phyloP scores from a whole-genome alignment of 2,797 vertebrate species.

The Enteromius afrohamiltoni region DNA sequence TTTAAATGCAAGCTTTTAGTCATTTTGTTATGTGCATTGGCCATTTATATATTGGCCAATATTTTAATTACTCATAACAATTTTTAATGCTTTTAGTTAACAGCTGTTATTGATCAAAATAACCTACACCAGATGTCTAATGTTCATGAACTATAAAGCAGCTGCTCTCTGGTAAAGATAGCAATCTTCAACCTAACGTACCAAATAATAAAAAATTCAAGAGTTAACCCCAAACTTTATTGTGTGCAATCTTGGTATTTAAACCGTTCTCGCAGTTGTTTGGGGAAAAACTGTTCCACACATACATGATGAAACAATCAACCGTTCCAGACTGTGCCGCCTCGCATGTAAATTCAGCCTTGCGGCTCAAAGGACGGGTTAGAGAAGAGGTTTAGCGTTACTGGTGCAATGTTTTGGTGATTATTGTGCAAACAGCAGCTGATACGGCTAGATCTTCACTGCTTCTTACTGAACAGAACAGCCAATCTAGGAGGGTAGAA shows the following conservation, averaged over 20 bases:
- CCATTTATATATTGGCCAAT: neutral
- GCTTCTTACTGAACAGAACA: conserved; percentile 3
- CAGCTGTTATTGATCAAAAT: conserved; percentile 23
- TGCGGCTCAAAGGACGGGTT: conserved; percentile 3
- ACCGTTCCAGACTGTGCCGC: neutral
- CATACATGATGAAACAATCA: conserved; percentile 22
- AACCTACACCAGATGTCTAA: conserved; percentile 39
- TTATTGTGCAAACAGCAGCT: conserved; percentile 36
- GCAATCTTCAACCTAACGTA: neutral
- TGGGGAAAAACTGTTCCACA: conserved; percentile 46
- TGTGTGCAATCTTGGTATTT: conserved; percentile 41
- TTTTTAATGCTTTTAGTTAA: neutral
- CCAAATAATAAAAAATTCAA: conserved; percentile 37
- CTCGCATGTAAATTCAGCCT: conserved; percentile 39
- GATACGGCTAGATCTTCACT: conserved; percentile 18
- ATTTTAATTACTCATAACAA: neutral
- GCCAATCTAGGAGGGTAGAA: conserved; percentile 17
- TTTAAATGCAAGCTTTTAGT: neutral
- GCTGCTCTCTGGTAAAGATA: conserved; percentile 31
- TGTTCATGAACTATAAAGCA: conserved; percentile 28
- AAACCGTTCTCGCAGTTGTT: conserved; percentile 56
- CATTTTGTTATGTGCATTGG: neutral
- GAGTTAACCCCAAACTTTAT: conserved; percentile 1
- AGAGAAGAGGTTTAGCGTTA: conserved; percentile 32
- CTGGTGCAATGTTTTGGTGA: neutral